Base-by-base conservation (phyloP, 2,797 vertebrate species). In the Amazona ochrocephala region DNA sequence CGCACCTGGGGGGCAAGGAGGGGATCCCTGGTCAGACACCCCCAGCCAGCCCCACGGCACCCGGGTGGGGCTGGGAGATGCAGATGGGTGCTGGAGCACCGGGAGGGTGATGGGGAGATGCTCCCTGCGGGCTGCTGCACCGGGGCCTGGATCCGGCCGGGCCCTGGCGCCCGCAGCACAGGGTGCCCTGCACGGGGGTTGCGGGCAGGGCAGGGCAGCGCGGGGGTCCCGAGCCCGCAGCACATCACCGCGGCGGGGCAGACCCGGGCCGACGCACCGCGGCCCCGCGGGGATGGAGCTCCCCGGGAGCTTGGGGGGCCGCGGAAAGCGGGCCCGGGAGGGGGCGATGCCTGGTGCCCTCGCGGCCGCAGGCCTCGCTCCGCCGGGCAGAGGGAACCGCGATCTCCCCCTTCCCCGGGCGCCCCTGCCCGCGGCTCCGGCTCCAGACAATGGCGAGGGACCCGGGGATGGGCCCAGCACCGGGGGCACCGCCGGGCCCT, bases 401-500 rank as follows among this genome's bases (percentile, higher is more conserved):
- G 13, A 56, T n/a, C 32, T 22, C 32, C 9, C 54, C 54, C 32
- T n/a, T 56, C 32, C 65, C 27, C 29, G 23, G 13, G 42, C 21
- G 51, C 76, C 62, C 51, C 91, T 73, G 50, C 41, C 91, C 71
- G 37, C 60, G 34, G 58, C 78, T 83, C 50, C 71, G 21, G 68
- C 66, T 66, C 41, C 83, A 91, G 91, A 96, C 94, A 94, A 96
- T 94, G 67, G 95, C 89, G 44, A 93, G 68, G 70, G 39, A 44
- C 84, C 42, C 58, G 34, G 34, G 14, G 48, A 34, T 67, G 48
- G 84, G 76, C 72, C 84, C 92, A 53, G 51, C 56, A 54, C 9
- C 60, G 34, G 34, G 41, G 11, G 48, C 60, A 32, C 68, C 58
- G 41, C 29, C 23, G 51, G 54, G 64, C 41, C 87, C 62, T 74